Evolutionary conservation across 37 sponge, comb jelly and placozoan genomes (phyloP).

Genomic region (Dysidea cf. avara): DNA sequence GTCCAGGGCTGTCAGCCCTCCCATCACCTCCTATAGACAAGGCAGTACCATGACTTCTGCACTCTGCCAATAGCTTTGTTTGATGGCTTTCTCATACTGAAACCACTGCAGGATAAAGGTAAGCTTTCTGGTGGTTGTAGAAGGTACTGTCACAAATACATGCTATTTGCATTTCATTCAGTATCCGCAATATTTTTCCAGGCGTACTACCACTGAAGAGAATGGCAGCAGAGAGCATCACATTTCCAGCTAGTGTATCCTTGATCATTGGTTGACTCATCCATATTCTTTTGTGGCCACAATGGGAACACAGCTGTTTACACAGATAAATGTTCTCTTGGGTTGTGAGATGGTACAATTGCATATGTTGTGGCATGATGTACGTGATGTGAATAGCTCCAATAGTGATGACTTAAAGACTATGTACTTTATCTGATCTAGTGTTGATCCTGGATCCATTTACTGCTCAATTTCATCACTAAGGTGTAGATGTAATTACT

Average conservation of each 20-base stretch:
- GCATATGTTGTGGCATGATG: too few relatives aligned
- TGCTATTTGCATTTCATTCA: too few relatives aligned
- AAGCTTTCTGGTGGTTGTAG: slow-evolving; percentile 8
- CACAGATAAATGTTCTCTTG: too few relatives aligned
- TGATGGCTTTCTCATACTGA: slow-evolving; percentile 15
- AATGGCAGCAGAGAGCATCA: slow-evolving; percentile 24
- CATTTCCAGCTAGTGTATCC: slow-evolving; percentile 33
- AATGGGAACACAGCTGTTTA: slow-evolving; percentile 10
- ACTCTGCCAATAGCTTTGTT: neutral
- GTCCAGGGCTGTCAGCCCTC: slow-evolving; percentile 28
- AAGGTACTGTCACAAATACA: neutral
- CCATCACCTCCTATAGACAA: slow-evolving; percentile 14
- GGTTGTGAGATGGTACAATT: too few relatives aligned
- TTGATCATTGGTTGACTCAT: slow-evolving; percentile 32
- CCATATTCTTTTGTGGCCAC: slow-evolving; percentile 3
- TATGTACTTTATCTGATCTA: slow-evolving; percentile 16
- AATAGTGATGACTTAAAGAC: slow-evolving; percentile 35
- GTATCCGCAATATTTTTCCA: too few relatives aligned
- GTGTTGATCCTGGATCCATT: too few relatives aligned
- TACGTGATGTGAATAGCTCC: too few relatives aligned
- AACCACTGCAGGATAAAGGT: slow-evolving; percentile 5
- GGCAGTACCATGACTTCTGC: neutral
- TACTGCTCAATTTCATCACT: too few relatives aligned
- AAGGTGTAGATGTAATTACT: too few relatives aligned
- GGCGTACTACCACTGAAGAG: too few relatives aligned